Conservation (phyloP, 2,888 invertebrate genomes). For the Pecten maximus region DNA sequence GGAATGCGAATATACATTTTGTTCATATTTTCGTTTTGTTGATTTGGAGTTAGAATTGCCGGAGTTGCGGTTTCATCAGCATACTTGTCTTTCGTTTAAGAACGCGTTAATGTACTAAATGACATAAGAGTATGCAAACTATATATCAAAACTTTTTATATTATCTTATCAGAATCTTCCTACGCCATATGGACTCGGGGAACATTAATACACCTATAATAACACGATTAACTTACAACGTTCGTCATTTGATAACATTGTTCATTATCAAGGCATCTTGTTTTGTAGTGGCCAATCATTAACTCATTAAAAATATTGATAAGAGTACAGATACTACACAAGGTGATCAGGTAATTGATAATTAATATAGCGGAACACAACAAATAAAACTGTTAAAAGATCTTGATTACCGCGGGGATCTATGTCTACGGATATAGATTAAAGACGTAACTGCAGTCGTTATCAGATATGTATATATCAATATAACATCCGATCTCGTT, state of each 20-base stretch:
- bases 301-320: background rate
- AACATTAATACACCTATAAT: background rate
- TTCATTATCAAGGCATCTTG: background rate
- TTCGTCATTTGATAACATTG: background rate
- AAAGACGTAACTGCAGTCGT: background rate
- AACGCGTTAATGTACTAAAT: constrained; percentile 2
- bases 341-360: background rate
- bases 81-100: too few relatives aligned
- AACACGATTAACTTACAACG: background rate
- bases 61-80: too few relatives aligned
- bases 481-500: background rate
- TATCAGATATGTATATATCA: background rate
- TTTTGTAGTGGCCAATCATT: background rate
- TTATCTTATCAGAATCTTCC: background rate
- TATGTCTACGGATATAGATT: background rate
- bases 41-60: too few relatives aligned
- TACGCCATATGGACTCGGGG: background rate
- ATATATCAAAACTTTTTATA: background rate
- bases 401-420: background rate
- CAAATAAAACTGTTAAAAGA: background rate
- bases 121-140: background rate
- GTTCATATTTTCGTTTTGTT: too few relatives aligned
- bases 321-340: background rate
- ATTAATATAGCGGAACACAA: background rate
- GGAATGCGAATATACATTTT: too few relatives aligned